Percentiles rank a stretch among this genome's conserved stretches.
Evolutionary conservation across 2,113 vertebrate species (phyloP).

Genomic region (Chamaea fasciata): DNA sequence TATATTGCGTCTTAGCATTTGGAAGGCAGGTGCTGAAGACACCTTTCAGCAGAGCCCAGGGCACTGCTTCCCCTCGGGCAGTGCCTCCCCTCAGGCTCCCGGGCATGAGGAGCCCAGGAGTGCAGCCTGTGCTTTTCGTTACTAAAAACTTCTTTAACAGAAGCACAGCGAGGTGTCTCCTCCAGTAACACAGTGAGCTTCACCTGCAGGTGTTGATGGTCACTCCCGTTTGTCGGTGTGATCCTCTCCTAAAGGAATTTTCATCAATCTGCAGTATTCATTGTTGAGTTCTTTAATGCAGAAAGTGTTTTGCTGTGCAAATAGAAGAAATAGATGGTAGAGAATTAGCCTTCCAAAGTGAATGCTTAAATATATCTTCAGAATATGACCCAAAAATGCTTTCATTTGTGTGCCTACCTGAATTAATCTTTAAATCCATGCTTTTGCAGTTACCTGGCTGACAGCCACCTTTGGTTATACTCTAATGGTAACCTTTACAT

Average conservation of each 20-base stretch:
- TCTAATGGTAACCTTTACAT: not conserved
- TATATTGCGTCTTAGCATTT: accelerated
- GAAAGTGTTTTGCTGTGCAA: not conserved
- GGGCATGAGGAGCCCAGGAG: accelerated
- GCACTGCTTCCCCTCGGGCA: not conserved
- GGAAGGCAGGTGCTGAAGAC: no score
- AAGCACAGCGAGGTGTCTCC: accelerated
- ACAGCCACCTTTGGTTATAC: not conserved
- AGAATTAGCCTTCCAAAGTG: not conserved
- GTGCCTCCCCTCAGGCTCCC: no score
- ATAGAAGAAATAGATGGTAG: not conserved
- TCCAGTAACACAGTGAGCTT: accelerated
- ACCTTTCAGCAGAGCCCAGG: accelerated
- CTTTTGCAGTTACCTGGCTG: not conserved
- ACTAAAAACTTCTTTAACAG: accelerated
- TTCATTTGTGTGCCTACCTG: not conserved
- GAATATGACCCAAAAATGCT: not conserved
- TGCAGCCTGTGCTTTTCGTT: not conserved
- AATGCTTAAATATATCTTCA: not conserved
- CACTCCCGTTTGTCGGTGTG: accelerated
- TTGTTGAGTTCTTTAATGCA: not conserved
- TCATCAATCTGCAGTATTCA: accelerated
- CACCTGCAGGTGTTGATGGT: accelerated
- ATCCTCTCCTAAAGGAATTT: not conserved
- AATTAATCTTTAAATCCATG: not conserved